Percentiles rank a stretch among this genome's conserved stretches.
Conservation (phyloP, 2,113 vertebrate species). For the Zosterops hypoxanthus region DNA sequence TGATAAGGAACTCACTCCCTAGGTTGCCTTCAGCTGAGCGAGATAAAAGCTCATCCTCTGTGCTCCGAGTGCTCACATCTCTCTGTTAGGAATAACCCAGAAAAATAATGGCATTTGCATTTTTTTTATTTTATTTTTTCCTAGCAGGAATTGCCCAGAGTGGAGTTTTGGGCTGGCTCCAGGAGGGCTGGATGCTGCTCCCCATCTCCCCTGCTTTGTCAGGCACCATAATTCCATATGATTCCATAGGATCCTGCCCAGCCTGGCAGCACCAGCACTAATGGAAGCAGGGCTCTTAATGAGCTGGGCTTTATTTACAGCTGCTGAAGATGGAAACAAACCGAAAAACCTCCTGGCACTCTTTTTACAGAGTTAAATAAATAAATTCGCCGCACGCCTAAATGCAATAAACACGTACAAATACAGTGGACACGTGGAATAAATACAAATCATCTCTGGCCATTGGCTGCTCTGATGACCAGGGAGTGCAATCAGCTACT, state of each 20-base stretch:
- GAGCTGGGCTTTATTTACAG: not conserved
- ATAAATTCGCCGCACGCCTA: not conserved
- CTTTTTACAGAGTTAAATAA: not conserved
- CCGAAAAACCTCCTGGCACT: not conserved
- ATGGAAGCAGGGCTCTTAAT: not conserved
- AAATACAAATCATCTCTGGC: not conserved
- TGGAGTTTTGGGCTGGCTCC: not conserved
- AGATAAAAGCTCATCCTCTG: not conserved
- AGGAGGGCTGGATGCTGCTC: not conserved
- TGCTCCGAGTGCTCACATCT: not conserved
- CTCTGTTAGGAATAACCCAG: fast-evolving
- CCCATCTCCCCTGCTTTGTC: not conserved
- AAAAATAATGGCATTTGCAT: not conserved
- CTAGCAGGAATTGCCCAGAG: fast-evolving
- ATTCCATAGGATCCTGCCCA: not conserved
- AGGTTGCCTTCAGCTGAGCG: not conserved
- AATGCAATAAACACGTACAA: not conserved
- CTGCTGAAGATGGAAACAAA: not conserved
- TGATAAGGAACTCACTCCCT: not conserved
- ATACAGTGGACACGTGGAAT: not conserved
- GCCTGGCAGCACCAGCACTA: not conserved
- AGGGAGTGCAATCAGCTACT: not conserved
- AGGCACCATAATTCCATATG: not conserved
- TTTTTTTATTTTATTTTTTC: not conserved
- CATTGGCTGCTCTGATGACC: not conserved